Conservation (phyloP, 1,140 invertebrate species). For the Acarapis woodi region DNA sequence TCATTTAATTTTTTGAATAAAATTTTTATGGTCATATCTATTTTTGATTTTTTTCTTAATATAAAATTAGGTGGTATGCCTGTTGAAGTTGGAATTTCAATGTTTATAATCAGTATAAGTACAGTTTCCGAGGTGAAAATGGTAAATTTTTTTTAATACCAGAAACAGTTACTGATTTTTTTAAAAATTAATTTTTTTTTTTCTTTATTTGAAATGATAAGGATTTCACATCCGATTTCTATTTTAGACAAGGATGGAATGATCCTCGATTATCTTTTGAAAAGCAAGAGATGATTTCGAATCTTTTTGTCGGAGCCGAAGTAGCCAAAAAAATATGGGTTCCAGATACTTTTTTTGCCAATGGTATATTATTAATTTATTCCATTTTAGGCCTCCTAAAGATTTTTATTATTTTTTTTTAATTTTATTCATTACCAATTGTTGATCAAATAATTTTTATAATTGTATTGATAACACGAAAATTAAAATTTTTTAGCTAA, state of each 20-base stretch:
- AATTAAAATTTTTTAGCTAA: too few relatives aligned
- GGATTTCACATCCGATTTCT: conserved; percentile 96
- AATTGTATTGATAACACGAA: too few relatives aligned
- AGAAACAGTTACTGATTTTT: too few relatives aligned
- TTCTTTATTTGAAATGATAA: conserved; percentile 17
- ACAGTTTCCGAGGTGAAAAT: conserved; percentile 96
- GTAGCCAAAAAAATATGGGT: conserved; percentile 97
- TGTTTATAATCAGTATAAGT: conserved; percentile 93
- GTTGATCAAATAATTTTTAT: not conserved
- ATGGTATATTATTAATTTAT: too few relatives aligned
- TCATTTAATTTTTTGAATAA: too few relatives aligned
- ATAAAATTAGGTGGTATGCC: too few relatives aligned
- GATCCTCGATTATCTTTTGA: conserved; percentile 28
- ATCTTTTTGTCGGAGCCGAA: conserved; percentile 24
- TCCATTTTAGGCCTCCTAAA: too few relatives aligned
- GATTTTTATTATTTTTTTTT: conserved; percentile 23
- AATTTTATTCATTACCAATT: not conserved
- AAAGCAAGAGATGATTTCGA: conserved; percentile 1
- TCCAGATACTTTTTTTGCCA: conserved; percentile 86
- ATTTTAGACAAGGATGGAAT: conserved; percentile 93
- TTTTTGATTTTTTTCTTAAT: conserved; percentile 29
- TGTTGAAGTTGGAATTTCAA: conserved; percentile 82
- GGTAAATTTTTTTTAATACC: too few relatives aligned
- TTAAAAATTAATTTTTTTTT: not conserved
- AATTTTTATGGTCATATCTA: not conserved